A percentile compares a stretch with the other conserved stretches of the same genome.
phyloP scores from a whole-genome alignment of 2,113 vertebrate genomes.

The Tetrao urogallus region DNA sequence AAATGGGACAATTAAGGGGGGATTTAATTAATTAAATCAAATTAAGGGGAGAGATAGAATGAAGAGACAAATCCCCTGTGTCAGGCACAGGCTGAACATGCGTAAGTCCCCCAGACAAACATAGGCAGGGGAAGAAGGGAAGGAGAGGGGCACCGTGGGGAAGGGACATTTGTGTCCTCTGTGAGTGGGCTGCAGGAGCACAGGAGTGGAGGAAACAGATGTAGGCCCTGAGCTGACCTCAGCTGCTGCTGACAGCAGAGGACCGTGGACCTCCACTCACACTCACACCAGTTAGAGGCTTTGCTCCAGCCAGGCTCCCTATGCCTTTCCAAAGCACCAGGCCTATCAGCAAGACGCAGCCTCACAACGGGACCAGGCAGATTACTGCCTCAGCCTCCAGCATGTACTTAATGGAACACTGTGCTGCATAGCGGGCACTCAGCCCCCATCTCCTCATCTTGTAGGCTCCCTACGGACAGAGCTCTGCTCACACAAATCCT shows the following conservation, averaged over 20 bases:
- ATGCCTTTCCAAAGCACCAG: background rate
- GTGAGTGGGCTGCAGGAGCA: fast-evolving
- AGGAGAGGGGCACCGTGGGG: fast-evolving
- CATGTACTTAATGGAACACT: background rate
- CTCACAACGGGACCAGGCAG: background rate
- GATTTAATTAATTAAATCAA: no score
- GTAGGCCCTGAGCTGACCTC: fast-evolving
- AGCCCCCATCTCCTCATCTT: background rate
- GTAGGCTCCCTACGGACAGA: background rate
- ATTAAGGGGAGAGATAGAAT: background rate
- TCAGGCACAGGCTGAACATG: background rate
- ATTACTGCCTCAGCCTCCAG: fast-evolving
- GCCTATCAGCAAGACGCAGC: background rate
- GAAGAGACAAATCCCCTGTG: fast-evolving
- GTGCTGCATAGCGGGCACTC: fast-evolving
- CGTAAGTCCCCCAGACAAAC: fast-evolving
- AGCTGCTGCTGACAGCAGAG: background rate
- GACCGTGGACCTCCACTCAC: no score
- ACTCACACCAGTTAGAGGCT: background rate
- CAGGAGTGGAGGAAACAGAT: background rate
- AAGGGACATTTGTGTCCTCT: fast-evolving
- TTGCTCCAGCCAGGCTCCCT: fast-evolving
- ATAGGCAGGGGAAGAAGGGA: background rate
- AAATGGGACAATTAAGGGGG: background rate
- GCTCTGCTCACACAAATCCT: background rate